Percentiles rank a stretch among this genome's conserved stretches.
Evolutionary conservation across 2,888 invertebrate species (phyloP).

Genomic region (Tuberolachnus salignus): DNA sequence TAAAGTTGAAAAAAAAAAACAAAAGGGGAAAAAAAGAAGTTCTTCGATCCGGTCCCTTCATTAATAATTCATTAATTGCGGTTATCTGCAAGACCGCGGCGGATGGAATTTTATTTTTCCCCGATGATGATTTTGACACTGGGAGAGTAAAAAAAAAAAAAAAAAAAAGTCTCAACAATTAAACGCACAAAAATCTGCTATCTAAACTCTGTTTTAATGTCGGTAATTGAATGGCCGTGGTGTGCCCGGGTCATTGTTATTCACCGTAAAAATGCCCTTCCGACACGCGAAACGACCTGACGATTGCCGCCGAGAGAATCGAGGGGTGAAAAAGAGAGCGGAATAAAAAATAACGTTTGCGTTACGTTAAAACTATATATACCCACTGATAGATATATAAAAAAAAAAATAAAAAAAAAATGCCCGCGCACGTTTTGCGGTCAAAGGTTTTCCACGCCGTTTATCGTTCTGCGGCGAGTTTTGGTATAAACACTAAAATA

Average conservation of each 20-base stretch:
- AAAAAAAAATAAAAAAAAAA: too few species aligned
- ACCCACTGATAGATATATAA: constrained; percentile 34
- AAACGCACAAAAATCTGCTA: constrained; percentile 53
- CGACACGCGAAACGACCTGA: constrained; percentile 49
- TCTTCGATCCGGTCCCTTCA: constrained; percentile 43
- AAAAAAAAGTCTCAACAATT: constrained; percentile 32
- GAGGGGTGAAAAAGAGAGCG: constrained; percentile 20
- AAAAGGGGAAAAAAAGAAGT: not conserved
- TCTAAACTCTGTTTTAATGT: constrained; percentile 54
- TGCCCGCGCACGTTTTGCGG: too few species aligned
- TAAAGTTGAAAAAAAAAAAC: constrained; percentile 20
- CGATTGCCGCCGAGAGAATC: constrained; percentile 24
- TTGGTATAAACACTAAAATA: too few species aligned
- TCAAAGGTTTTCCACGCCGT: too few species aligned
- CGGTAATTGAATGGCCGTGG: constrained; percentile 49
- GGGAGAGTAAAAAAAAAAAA: constrained; percentile 1
- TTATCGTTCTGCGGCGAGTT: too few species aligned
- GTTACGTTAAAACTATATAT: constrained; percentile 36
- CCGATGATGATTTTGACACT: constrained; percentile 53
- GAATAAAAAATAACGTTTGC: constrained; percentile 28
- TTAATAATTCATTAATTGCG: constrained; percentile 56
- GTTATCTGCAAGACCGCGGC: constrained; percentile 21
- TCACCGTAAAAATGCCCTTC: constrained; percentile 53
- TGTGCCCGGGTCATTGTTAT: constrained; percentile 50
- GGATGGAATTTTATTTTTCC: constrained; percentile 7